These are phyloP conservation scores for Prietella phreatophila DNA, from an alignment of 2,113 vertebrate genomes.

Conservation along the genomic window DNA sequence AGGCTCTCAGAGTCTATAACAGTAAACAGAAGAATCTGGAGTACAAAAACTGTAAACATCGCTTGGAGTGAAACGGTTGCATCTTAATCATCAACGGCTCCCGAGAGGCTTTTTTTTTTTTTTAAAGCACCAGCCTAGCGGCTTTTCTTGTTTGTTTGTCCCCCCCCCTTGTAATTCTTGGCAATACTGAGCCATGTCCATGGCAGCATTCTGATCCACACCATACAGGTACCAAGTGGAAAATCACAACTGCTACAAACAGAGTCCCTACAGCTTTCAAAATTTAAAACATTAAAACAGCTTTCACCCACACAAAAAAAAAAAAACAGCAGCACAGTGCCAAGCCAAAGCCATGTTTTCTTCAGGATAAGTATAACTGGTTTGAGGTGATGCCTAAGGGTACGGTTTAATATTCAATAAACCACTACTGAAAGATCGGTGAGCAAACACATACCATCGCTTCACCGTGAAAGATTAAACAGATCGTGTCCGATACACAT, in stretches of 20 bases:
- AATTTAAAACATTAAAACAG: neutral
- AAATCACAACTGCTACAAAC: neutral
- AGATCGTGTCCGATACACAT: neutral
- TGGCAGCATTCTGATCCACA: neutral
- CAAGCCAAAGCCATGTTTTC: neutral
- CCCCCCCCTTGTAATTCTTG: neutral
- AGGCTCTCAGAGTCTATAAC: slow-evolving; percentile 13
- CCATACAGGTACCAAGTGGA: neutral
- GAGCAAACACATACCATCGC: neutral
- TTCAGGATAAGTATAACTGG: neutral
- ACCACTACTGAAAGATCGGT: neutral
- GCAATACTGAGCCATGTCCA: slow-evolving; percentile 11
- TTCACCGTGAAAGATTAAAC: neutral
- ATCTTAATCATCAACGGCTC: neutral
- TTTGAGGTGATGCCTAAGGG: neutral
- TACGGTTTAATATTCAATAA: neutral
- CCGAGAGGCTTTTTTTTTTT: neutral
- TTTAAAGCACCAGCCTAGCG: neutral
- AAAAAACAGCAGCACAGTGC: neutral
- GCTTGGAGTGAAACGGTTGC: slow-evolving; percentile 34
- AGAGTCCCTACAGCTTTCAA: neutral
- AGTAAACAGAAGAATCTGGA: slow-evolving; percentile 37
- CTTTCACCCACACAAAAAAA: neutral
- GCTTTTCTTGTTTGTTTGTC: neutral
- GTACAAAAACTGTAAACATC: slow-evolving; percentile 47